These are phyloP conservation scores for Molothrus aeneus DNA, from an alignment of 2,797 vertebrate genomes.

Conservation along the genomic window DNA sequence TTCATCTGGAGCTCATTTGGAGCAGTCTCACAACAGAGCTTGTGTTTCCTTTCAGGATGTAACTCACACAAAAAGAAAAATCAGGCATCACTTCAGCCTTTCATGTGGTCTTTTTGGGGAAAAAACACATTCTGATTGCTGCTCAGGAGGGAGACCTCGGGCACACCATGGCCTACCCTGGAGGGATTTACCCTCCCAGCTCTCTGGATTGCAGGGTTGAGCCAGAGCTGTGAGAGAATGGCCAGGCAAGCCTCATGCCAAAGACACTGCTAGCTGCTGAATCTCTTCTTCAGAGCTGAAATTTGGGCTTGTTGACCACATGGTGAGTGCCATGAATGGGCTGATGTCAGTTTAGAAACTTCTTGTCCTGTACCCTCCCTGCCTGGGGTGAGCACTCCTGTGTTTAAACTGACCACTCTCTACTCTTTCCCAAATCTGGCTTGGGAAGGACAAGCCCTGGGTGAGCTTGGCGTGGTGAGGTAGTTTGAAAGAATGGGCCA, in stretches of 20 bases:
- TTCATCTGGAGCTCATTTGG: constrained; percentile 24
- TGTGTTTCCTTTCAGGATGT: background rate
- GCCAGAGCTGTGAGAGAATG: background rate
- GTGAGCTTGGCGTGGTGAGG: accelerated
- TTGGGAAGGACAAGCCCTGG: background rate
- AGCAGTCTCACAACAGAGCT: background rate
- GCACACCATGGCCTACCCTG: background rate
- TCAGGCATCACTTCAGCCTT: background rate
- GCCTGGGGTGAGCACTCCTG: background rate
- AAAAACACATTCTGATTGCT: background rate
- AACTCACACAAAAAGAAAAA: background rate
- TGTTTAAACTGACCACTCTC: background rate
- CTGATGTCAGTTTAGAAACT: background rate
- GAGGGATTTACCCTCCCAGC: background rate
- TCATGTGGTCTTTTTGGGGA: background rate
- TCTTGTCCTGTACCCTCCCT: background rate
- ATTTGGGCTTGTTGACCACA: background rate
- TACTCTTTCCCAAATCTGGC: background rate
- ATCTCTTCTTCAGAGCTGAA: background rate
- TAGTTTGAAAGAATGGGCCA: background rate
- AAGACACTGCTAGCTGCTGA: background rate
- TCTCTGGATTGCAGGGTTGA: background rate
- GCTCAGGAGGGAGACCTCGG: background rate
- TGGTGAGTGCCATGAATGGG: background rate
- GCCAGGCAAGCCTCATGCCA: background rate